Evolutionary conservation across 2,113 vertebrate species (phyloP), one percentile per base, ranked within the genome.

Genomic region (Paracanthobrama guichenoti): DNA sequence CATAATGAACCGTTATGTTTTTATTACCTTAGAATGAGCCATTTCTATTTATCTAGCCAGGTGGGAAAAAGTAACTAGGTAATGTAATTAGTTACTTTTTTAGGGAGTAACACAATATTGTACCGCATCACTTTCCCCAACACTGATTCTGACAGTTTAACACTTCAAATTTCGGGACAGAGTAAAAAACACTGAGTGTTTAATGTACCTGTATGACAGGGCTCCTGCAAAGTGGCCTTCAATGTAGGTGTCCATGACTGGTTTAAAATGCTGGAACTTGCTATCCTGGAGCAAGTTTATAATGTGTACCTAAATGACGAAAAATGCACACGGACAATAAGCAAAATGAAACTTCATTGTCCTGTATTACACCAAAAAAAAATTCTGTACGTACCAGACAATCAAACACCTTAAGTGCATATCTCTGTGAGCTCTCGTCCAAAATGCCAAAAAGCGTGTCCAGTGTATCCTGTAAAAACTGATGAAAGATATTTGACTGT

Each of bases 271-370:
- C 87, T 99, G 96, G 91, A 99, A 99, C 91, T 99, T 99, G 93
- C 97, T 98, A 93, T 99, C 98, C 92, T 99, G 98, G 73, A 99
- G 96, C 89, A 99, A 93, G 91, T 99, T 99, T 90, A 99, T 99
- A 90, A 99, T 98, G 84, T 99, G 96, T 83, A 99, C 97, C 98
- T 99, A 86, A 87, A 8, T 13, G 2, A 83, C 18, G 82, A 87
- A 22, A 0, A n/a, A 24, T 18, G 16, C 50, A 28, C 14, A 60
- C 3, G 10, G 24, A 35, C 3, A 39, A 71, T 60, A 59, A 78
- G 24, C 35, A 35, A 48, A 5, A 35, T 16, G 42, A 22, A 42
- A 55, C 13, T 53, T 31, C 16, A 53, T 31, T 62, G 8, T 0
- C 0, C 12, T 26, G 26, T 4, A n/a, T n/a, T 57, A 28, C 5